These are phyloP conservation scores for Trichomycterus rosablanca DNA, from an alignment of 2,113 vertebrate species.

Conservation along the genomic window DNA sequence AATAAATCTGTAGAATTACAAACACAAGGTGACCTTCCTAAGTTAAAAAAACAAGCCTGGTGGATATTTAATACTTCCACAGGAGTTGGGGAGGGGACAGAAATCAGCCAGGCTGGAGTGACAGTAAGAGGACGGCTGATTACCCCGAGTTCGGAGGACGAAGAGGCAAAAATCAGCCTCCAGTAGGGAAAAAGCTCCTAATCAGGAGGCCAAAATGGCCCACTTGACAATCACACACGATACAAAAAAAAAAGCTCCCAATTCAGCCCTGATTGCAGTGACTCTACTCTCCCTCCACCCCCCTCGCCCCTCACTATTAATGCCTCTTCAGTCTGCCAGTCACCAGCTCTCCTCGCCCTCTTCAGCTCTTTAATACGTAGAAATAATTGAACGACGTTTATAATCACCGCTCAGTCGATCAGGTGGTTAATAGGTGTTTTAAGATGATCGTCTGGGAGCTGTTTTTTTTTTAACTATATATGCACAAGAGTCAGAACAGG, in stretches of 20 bases:
- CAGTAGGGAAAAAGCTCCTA: conserved; percentile 25
- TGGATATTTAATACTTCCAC: conserved; percentile 7
- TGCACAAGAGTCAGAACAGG: no score
- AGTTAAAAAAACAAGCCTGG: not conserved
- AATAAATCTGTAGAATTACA: no score
- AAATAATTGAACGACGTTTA: conserved; percentile 37
- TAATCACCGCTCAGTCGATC: conserved; percentile 41
- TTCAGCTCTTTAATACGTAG: conserved; percentile 33
- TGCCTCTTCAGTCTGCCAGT: conserved; percentile 39
- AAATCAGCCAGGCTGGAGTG: conserved; percentile 39
- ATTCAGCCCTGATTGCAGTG: conserved; percentile 43
- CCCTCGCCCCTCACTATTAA: conserved; percentile 26
- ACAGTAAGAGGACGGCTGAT: conserved; percentile 43
- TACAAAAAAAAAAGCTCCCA: conserved; percentile 40
- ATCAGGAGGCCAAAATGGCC: conserved; percentile 45
- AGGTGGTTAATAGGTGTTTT: conserved; percentile 49
- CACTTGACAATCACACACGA: conserved; percentile 45
- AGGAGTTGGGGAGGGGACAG: conserved; percentile 4
- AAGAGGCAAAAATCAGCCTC: conserved; percentile 33
- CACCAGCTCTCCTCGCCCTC: conserved; percentile 24
- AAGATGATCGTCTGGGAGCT: conserved; percentile 24
- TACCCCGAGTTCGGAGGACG: conserved; percentile 30
- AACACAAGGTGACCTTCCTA: conserved; percentile 20
- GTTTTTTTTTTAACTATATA: no score
- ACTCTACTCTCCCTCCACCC: conserved; percentile 2